phyloP scores from a whole-genome alignment of 2,113 vertebrate species.

The Microtus richardsoni region DNA sequence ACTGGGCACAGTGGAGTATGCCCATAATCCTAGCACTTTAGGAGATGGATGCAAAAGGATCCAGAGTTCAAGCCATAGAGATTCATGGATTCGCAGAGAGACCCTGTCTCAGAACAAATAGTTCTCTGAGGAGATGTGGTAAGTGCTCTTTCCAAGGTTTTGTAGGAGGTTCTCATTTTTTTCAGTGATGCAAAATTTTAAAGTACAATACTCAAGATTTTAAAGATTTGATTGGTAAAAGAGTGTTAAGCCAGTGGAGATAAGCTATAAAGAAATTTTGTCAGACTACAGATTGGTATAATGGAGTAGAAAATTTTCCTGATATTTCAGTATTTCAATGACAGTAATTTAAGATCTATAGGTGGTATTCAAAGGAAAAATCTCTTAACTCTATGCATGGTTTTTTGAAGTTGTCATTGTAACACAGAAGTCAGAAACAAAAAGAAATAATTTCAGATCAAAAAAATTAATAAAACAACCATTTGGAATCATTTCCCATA shows the following conservation, averaged over 20 bases:
- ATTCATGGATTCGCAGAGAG: not conserved
- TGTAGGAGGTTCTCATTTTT: not conserved
- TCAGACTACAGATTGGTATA: not conserved
- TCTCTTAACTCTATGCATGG: not conserved
- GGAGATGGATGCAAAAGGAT: not conserved
- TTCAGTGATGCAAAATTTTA: constrained; percentile 20
- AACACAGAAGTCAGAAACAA: constrained; percentile 30
- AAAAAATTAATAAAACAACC: not conserved
- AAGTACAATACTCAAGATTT: constrained; percentile 9
- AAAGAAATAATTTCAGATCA: not conserved
- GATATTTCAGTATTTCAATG: not conserved
- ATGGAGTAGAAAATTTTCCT: not conserved
- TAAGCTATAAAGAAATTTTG: constrained; percentile 8
- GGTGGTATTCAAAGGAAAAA: not conserved
- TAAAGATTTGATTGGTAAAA: constrained; percentile 31
- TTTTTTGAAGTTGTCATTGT: not conserved
- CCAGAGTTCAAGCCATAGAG: not conserved
- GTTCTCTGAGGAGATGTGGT: not conserved
- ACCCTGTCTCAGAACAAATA: not conserved
- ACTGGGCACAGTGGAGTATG: not conserved
- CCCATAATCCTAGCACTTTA: not conserved
- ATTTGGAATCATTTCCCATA: constrained; percentile 2
- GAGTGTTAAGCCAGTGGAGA: constrained; percentile 30
- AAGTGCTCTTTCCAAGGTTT: constrained; percentile 41
- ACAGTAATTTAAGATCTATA: not conserved